Percentiles rank a stretch among this genome's conserved stretches.
Evolutionary conservation across 2,888 invertebrate genomes (phyloP).

Genomic region (Limnephilus lunatus): DNA sequence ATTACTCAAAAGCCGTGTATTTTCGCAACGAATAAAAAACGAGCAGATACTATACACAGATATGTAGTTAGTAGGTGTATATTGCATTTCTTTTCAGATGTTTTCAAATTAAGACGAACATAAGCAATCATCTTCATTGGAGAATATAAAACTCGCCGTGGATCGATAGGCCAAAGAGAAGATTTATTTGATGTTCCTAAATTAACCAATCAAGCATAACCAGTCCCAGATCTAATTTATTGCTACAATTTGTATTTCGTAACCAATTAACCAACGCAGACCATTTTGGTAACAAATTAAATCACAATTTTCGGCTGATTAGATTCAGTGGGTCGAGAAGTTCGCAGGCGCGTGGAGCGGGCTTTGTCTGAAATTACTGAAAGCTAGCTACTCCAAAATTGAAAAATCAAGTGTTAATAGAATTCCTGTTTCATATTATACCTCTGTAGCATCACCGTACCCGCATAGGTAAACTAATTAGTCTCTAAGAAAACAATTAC

Average conservation of each 20-base stretch:
- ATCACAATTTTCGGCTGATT: constrained; percentile 55
- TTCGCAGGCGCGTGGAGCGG: background rate
- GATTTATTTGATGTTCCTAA: constrained; percentile 24
- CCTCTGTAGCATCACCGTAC: constrained; percentile 53
- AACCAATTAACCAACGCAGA: constrained; percentile 37
- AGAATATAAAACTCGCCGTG: background rate
- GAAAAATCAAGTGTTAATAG: constrained; percentile 59
- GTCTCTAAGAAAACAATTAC: constrained; percentile 66
- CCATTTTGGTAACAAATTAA: constrained; percentile 53
- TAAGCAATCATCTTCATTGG: background rate
- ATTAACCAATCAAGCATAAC: constrained; percentile 37
- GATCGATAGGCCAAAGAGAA: background rate
- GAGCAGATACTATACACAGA: background rate
- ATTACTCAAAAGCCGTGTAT: constrained; percentile 57
- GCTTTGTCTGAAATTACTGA: constrained; percentile 30
- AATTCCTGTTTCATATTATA: constrained; percentile 57
- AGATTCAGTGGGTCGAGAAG: constrained; percentile 49
- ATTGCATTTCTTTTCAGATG: constrained; percentile 51
- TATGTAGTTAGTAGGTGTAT: background rate
- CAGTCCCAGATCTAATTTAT: constrained; percentile 27
- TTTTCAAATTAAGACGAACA: constrained; percentile 24
- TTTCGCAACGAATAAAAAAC: constrained; percentile 47
- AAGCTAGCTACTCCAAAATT: constrained; percentile 22
- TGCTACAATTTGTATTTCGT: constrained; percentile 40
- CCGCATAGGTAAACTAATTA: constrained; percentile 65